Evolutionary conservation across 1,140 invertebrate species (phyloP).

Genomic region (Drosophila ananassae): DNA sequence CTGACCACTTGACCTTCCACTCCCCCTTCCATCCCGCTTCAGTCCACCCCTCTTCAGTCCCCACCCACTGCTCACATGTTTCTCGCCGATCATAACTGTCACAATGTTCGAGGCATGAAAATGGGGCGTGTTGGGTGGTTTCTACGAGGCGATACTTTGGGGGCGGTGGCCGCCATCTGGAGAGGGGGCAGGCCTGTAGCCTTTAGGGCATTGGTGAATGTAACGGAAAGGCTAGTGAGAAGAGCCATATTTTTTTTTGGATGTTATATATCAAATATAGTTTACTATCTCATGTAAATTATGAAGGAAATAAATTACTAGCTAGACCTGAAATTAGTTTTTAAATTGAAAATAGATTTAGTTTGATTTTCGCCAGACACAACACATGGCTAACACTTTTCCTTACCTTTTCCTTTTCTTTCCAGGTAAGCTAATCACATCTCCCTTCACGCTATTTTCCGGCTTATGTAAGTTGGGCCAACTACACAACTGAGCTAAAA

Average conservation of each 20-base stretch:
- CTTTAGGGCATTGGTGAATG: constrained; percentile 38
- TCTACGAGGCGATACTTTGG: constrained; percentile 1
- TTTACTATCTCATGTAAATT: not conserved
- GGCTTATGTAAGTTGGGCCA: constrained; percentile 64
- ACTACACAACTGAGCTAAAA: constrained; percentile 30
- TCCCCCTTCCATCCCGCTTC: constrained; percentile 13
- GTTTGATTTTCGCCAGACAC: not conserved
- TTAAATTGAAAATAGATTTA: not conserved
- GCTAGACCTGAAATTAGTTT: no score
- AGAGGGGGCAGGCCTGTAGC: not conserved
- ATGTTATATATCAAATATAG: not conserved
- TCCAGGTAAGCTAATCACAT: constrained; percentile 64
- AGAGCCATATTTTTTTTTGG: not conserved
- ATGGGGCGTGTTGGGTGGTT: constrained; percentile 68
- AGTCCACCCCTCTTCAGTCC: not conserved
- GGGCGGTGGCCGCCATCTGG: not conserved
- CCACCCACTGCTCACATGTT: constrained; percentile 35
- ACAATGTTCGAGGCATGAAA: constrained; percentile 57
- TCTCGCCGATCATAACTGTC: constrained; percentile 68
- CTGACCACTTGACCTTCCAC: constrained; percentile 71
- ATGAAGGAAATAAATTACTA: not conserved
- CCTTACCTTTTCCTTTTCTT: constrained; percentile 32
- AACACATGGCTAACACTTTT: constrained; percentile 16
- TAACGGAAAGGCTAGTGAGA: constrained; percentile 21
- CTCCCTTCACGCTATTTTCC: constrained; percentile 12